Percentiles rank a stretch among this genome's conserved stretches.
Evolutionary conservation across 2,797 vertebrate species (phyloP).

Genomic region (Lepilemur septentrionalis): DNA sequence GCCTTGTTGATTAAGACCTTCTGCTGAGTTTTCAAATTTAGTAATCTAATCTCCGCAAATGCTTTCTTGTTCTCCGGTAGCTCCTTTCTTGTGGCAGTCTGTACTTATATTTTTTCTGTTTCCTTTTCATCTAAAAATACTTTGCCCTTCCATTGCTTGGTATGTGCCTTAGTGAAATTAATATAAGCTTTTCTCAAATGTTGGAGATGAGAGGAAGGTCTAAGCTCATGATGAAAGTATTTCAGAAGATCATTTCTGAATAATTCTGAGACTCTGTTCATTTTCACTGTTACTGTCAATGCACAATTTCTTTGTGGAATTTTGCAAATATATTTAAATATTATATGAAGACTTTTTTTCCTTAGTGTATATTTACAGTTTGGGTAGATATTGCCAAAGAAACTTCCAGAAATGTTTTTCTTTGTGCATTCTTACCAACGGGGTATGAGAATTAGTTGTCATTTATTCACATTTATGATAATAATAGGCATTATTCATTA

Average conservation of each 20-base stretch:
- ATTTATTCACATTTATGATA: neutral
- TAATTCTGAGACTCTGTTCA: neutral
- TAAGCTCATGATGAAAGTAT: neutral
- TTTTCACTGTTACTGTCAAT: neutral
- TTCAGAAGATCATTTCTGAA: neutral
- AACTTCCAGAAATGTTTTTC: neutral
- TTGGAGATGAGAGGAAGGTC: neutral
- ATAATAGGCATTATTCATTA: neutral
- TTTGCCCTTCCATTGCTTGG: neutral
- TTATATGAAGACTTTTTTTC: neutral
- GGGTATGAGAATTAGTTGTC: neutral
- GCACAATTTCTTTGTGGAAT: neutral
- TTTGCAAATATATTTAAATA: neutral
- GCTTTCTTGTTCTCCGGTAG: neutral
- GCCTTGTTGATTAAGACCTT: neutral
- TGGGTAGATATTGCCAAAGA: neutral
- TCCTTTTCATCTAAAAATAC: neutral
- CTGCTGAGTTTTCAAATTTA: conserved; percentile 1
- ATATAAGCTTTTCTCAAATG: neutral
- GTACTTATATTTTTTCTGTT: neutral
- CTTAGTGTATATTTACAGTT: neutral
- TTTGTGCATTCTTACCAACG: neutral
- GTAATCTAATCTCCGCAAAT: neutral
- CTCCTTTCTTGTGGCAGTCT: neutral
- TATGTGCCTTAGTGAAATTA: neutral